Conservation (phyloP, 2,797 vertebrate species). For the Premnoplex brunnescens region DNA sequence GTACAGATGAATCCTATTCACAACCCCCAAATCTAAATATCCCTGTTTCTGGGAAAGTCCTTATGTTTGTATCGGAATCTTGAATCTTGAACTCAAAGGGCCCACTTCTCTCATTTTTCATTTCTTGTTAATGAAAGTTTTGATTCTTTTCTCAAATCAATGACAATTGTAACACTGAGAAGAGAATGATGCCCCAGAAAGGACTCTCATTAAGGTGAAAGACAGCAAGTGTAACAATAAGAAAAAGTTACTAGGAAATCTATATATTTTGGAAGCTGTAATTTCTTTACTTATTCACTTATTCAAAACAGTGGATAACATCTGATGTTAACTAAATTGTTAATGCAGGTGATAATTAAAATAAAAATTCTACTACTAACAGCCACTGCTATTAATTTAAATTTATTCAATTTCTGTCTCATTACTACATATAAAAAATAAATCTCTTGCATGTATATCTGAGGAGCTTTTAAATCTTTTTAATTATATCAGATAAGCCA, state of each 20-base stretch:
- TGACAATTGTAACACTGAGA: not conserved
- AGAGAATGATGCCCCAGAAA: not conserved
- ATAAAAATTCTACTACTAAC: not conserved
- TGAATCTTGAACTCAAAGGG: not conserved
- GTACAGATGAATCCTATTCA: not conserved
- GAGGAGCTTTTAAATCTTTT: constrained; percentile 1
- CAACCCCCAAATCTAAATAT: not conserved
- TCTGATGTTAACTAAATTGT: not conserved
- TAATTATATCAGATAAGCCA: not conserved
- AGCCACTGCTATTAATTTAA: not conserved
- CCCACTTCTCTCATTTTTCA: not conserved
- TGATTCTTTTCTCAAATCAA: not conserved
- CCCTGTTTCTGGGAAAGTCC: not conserved
- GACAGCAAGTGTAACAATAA: not conserved
- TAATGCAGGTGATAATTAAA: not conserved
- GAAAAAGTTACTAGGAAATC: not conserved
- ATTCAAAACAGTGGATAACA: not conserved
- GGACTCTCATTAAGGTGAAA: not conserved
- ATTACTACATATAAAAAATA: constrained; percentile 15
- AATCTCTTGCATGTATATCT: not conserved
- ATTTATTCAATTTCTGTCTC: not conserved
- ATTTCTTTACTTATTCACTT: not conserved
- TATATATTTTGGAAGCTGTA: not conserved
- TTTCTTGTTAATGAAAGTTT: not conserved
- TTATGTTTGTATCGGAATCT: not conserved